A percentile compares a stretch with the other conserved stretches of the same genome.
Conservation (phyloP, 2,888 invertebrate species). For the Latrodectus hesperus region DNA sequence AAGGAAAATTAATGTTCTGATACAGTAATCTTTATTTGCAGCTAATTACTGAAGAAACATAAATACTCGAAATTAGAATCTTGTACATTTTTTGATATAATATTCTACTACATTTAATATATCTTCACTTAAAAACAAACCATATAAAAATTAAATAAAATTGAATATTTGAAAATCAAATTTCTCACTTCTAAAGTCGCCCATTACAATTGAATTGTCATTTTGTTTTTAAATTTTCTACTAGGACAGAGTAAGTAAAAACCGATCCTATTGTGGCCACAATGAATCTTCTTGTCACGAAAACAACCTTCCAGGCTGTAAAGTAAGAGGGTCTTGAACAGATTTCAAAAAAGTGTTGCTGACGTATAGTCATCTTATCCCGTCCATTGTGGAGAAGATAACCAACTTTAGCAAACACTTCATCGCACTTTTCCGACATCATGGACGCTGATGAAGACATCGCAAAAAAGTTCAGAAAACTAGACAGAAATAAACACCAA, state of each 20-base stretch:
- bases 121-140: no score
- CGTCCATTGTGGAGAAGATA: not conserved
- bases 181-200: no score
- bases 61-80: no score
- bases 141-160: no score
- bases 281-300: not conserved
- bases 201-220: not conserved
- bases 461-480: not conserved
- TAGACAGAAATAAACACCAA: not conserved
- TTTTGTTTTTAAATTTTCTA: not conserved
- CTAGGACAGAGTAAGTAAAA: not conserved
- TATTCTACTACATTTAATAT: no score
- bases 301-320: not conserved
- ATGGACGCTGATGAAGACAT: not conserved
- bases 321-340: not conserved
- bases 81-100: no score
- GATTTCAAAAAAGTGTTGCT: not conserved
- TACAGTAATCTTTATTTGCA: no score
- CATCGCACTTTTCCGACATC: not conserved
- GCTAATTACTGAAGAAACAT: no score
- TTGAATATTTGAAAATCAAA: no score
- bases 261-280: not conserved
- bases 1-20: no score
- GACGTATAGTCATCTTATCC: not conserved
- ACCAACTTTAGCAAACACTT: not conserved